phyloP scores from a whole-genome alignment of 2,113 vertebrate species.

The Crotalus horridus region DNA sequence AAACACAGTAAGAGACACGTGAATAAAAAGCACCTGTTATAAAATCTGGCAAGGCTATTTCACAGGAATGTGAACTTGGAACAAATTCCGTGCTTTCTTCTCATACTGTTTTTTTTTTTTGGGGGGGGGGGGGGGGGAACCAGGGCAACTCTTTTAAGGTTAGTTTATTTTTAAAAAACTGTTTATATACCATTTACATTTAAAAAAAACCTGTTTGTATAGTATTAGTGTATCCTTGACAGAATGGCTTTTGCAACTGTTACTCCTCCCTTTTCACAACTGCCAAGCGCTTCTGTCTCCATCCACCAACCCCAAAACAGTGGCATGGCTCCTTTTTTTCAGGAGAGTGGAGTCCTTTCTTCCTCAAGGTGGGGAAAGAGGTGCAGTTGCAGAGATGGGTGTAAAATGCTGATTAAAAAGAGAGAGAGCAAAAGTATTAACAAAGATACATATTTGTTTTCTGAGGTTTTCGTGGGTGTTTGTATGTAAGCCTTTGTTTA shows the following conservation, averaged over 20 bases:
- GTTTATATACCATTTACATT: neutral
- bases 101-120: neutral
- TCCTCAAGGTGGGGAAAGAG: neutral
- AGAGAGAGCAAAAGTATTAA: neutral
- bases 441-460: neutral
- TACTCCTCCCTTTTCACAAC: neutral
- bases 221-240: neutral
- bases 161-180: neutral
- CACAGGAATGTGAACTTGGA: neutral
- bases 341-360: neutral
- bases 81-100: neutral
- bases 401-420: conserved; percentile 50
- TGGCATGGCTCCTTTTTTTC: neutral
- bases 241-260: neutral
- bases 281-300: neutral
- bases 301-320: too few relatives aligned
- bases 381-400: conserved; percentile 41
- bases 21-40: neutral
- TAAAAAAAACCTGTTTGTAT: neutral
- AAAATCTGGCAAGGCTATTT: neutral
- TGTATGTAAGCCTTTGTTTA: too few relatives aligned
- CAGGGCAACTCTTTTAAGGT: neutral
- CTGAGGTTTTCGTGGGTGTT: too few relatives aligned
- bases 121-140: too few relatives aligned
- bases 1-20: neutral